Evolutionary conservation across 37 sponge, comb jelly and placozoan species (phyloP).

Genomic region (Petrosia ficiformis): DNA sequence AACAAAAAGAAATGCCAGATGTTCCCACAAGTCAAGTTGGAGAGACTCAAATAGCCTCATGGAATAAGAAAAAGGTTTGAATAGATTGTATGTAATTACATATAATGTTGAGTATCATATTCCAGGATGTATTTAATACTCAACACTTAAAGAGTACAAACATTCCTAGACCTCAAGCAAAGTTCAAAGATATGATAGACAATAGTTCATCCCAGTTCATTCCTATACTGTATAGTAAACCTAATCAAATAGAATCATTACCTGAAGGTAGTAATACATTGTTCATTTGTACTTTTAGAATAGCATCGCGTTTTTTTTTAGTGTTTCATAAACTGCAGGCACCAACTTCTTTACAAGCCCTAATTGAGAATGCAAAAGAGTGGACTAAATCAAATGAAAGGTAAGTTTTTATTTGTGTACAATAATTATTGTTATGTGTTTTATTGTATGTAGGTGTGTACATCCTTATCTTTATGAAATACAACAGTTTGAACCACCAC

Average conservation of each 20-base stretch:
- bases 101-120: conserved; percentile 8
- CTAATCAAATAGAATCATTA: conserved; percentile 66
- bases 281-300: neutral
- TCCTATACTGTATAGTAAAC: conserved; percentile 75
- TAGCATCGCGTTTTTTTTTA: conserved; percentile 16
- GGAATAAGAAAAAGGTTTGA: conserved; percentile 75
- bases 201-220: conserved; percentile 82
- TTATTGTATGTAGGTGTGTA: too few species aligned
- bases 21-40: neutral
- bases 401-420: neutral
- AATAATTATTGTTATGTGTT: conserved; percentile 3
- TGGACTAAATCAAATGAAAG: conserved; percentile 27
- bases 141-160: conserved; percentile 17
- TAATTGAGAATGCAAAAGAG: conserved; percentile 53
- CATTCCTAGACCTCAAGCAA: conserved; percentile 80
- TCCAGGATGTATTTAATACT: neutral
- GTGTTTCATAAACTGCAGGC: conserved; percentile 46
- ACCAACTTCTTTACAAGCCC: conserved; percentile 32
- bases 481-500: conserved; percentile 25
- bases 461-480: conserved; percentile 79
- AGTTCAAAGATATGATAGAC: conserved; percentile 76
- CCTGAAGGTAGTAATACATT: conserved; percentile 33
- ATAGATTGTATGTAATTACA: too few species aligned
- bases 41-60: conserved; percentile 56
- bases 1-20: conserved; percentile 37